Conservation (phyloP, 2,797 vertebrate genomes). For the Neosalanx taihuensis region DNA sequence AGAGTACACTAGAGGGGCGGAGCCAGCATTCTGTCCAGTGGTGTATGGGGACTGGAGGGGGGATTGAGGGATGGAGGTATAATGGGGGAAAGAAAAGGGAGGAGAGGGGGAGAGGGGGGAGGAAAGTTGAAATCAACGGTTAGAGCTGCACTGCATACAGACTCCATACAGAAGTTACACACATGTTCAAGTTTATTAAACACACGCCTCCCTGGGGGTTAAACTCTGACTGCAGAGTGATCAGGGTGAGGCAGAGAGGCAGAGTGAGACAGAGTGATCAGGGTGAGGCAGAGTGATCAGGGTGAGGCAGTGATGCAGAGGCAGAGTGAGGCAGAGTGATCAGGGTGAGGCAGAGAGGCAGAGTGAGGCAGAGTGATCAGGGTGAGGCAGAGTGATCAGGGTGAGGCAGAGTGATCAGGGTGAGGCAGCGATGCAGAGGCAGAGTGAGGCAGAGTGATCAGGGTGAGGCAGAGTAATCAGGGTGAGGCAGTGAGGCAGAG, state of each 20-base stretch:
- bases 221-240: too few relatives aligned
- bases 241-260: background rate
- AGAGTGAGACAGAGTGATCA: background rate
- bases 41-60: conserved; percentile 87
- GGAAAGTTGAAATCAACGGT: background rate
- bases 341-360: background rate
- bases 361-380: too few relatives aligned
- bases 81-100: conserved; percentile 17
- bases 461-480: background rate
- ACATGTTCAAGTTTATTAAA: background rate
- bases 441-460: background rate
- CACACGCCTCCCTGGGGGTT: too few relatives aligned
- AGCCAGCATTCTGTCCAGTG: conserved; percentile 92
- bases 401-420: background rate
- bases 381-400: too few relatives aligned
- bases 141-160: background rate
- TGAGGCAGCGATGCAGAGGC: too few relatives aligned
- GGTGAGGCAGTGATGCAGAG: background rate
- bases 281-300: background rate
- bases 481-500: background rate
- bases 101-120: conserved; percentile 14
- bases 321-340: background rate
- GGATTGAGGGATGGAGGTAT: background rate
- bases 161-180: background rate
- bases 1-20: conserved; percentile 89